Base-by-base conservation (phyloP, 92 coral and sea anemone genomes). In the Parazoanthus atlanticus region DNA sequence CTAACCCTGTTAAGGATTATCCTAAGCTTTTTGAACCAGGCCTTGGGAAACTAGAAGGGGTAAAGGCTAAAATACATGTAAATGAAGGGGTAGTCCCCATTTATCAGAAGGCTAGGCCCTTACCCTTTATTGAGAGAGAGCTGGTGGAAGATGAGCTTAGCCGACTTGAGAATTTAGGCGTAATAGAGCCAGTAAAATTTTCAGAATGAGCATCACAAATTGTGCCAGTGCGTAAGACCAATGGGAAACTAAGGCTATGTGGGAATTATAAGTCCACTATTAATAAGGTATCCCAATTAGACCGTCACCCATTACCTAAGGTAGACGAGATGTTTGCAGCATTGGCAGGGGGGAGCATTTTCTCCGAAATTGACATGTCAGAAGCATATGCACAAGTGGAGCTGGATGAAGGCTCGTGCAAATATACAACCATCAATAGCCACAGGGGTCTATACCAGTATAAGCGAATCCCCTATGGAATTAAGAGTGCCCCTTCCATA, bases 11-110 rank as follows among this genome's bases (percentile, higher is more conserved):
- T 36, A 36, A 36, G 4, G 38, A 36, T 36, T 36, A 3, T 17
- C 40, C 88, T 41, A 76, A 76, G 30, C 78, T 84, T 65, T 85
- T 85, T 43, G 77, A 85, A 43, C 46, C 76, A 72, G 89, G 89
- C 65, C 89, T 85, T 5, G 88, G 79, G 21, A 85, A 19, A 85
- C 32, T 69, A 19, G 66, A 52, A 43, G 89, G 80, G 34, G 36
- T 72, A 70, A 85, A 61, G 25, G 26, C 38, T 5, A 36, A 36
- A 36, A 36, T 36, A 36, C 38, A 36, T 36, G 38, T 36, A 36
- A 36, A 36, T 21, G 41, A 54, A 32, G 70, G n/a, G 78, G 46
- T 13, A 32, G 19, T 36, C 6, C 87, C 87, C 76, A 83, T 46
- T 23, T 83, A 83, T 58, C 70, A 31, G 19, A 83, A 83, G 70